Evolutionary conservation across 2,888 invertebrate species (phyloP).

Genomic region (Lucinisca nassula): DNA sequence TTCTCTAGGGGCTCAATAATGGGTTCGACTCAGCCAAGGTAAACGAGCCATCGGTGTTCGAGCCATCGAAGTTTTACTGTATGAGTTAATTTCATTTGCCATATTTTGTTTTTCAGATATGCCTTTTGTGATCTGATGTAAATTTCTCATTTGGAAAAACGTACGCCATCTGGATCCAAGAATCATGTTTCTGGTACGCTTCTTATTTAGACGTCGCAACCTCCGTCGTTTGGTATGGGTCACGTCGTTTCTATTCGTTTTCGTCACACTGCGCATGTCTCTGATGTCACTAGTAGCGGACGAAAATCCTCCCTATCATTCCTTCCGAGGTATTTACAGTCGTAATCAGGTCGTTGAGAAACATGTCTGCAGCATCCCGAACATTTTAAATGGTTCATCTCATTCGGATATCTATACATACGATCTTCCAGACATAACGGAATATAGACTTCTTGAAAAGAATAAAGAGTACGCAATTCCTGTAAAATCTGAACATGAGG

Average conservation of each 20-base stretch:
- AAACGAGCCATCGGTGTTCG: too few species aligned
- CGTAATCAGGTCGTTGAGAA: neutral
- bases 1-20: too few species aligned
- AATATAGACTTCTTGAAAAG: conserved; percentile 67
- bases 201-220: neutral
- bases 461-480: conserved; percentile 77
- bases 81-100: too few species aligned
- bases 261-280: neutral
- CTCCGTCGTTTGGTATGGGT: neutral
- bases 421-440: conserved; percentile 75
- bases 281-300: neutral
- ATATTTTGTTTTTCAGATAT: too few species aligned
- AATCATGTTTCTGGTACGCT: neutral
- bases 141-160: too few species aligned
- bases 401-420: conserved; percentile 73
- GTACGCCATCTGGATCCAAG: too few species aligned
- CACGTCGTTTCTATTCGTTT: neutral
- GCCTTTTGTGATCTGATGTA: too few species aligned
- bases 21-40: too few species aligned
- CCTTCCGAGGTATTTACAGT: neutral
- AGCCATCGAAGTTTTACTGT: too few species aligned
- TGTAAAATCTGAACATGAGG: conserved; percentile 56
- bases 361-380: neutral
- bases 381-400: neutral
- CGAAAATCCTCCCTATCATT: neutral